Evolutionary conservation across 2,113 vertebrate species (phyloP).

Genomic region (Aspidoscelis tigris): DNA sequence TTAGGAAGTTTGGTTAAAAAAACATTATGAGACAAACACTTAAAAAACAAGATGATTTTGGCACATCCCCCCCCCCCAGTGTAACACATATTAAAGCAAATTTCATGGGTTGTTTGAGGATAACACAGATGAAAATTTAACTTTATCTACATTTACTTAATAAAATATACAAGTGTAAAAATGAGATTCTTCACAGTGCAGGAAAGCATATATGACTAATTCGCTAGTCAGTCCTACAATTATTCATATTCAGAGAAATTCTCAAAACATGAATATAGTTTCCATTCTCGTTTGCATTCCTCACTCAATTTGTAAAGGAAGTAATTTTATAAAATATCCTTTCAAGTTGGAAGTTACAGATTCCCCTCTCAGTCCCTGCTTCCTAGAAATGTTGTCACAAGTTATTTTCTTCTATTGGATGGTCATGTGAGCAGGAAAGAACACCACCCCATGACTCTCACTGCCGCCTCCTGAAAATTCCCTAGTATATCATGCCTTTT

Average conservation of each 20-base stretch:
- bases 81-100: conserved; percentile 67
- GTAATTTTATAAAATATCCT: too few relatives aligned
- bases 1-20: conserved; percentile 50
- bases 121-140: conserved; percentile 65
- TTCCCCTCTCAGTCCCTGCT: too few relatives aligned
- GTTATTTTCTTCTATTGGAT: too few relatives aligned
- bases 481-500: too few relatives aligned
- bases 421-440: too few relatives aligned
- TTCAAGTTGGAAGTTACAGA: too few relatives aligned
- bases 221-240: conserved; percentile 17
- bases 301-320: too few relatives aligned
- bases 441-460: too few relatives aligned
- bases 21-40: conserved; percentile 75
- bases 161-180: conserved; percentile 60
- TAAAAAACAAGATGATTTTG: conserved; percentile 74
- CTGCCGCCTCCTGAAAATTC: too few relatives aligned
- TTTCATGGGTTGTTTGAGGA: conserved; percentile 55
- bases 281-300: neutral
- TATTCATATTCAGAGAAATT: conserved; percentile 18
- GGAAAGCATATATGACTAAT: conserved; percentile 36
- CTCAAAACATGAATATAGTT: neutral
- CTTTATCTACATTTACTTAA: conserved; percentile 70
- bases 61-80: conserved; percentile 49
- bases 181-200: conserved; percentile 39
- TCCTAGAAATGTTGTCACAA: neutral